Evolutionary conservation across 2,113 vertebrate genomes (phyloP).

Genomic region (Nothocercus nigrocapillus): DNA sequence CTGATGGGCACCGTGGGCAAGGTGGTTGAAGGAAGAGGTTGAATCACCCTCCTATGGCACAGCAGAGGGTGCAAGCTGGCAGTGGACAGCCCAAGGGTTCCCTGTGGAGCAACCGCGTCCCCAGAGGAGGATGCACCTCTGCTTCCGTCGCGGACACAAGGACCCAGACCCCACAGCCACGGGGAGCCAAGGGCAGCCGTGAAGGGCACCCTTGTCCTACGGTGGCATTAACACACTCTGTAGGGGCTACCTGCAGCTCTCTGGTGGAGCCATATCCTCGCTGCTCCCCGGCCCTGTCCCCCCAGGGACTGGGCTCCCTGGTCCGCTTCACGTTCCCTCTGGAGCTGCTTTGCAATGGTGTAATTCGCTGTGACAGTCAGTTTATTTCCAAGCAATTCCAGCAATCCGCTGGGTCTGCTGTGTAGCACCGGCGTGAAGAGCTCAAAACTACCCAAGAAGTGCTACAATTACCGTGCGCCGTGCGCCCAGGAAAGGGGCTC

Average conservation of each 20-base stretch:
- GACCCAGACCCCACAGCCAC: not conserved
- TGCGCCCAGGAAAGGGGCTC: not conserved
- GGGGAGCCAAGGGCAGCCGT: no score
- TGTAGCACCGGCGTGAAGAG: not conserved
- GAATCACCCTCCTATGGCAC: fast-evolving
- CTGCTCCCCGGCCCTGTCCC: no score
- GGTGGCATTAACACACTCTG: not conserved
- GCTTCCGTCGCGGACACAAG: no score
- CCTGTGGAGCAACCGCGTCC: not conserved
- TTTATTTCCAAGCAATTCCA: not conserved
- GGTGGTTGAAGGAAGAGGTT: not conserved
- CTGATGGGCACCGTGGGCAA: not conserved
- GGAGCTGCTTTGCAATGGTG: not conserved
- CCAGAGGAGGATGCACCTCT: fast-evolving
- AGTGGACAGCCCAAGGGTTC: not conserved
- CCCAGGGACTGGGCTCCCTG: no score
- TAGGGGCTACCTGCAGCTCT: not conserved
- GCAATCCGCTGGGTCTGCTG: not conserved
- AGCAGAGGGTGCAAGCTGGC: not conserved
- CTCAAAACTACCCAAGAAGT: fast-evolving
- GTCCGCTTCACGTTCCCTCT: not conserved
- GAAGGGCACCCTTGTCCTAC: not conserved
- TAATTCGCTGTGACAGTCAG: fast-evolving
- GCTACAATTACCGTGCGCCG: fast-evolving
- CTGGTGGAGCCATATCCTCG: no score